A percentile compares a stretch with the other conserved stretches of the same genome.
Conservation (phyloP, 2,113 vertebrate species). For the Paradisaea rubra region DNA sequence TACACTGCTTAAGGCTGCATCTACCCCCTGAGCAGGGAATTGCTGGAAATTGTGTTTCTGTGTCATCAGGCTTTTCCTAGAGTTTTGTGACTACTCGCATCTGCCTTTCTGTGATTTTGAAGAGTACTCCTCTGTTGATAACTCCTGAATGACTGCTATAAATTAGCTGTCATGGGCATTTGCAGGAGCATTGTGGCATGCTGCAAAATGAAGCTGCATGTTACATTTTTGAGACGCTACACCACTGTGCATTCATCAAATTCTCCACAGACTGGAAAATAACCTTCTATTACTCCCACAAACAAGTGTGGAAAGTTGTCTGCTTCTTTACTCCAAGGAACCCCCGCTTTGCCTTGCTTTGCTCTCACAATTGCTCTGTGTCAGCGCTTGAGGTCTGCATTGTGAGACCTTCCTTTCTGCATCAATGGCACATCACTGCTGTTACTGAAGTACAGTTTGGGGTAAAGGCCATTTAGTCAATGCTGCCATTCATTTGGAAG, state of each 20-base stretch:
- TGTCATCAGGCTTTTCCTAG: background rate
- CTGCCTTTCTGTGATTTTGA: background rate
- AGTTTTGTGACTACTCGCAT: background rate
- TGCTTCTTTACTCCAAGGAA: background rate
- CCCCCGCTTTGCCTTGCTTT: background rate
- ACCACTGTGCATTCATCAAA: background rate
- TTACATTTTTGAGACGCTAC: background rate
- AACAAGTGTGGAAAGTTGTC: background rate
- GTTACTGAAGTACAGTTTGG: background rate
- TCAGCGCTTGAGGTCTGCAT: background rate
- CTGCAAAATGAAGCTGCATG: background rate
- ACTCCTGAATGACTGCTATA: background rate
- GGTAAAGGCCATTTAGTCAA: conserved; percentile 19
- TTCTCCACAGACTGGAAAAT: background rate
- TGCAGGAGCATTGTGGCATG: background rate
- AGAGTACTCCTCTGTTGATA: background rate
- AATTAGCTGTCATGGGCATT: background rate
- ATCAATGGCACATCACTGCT: background rate
- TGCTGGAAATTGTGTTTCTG: background rate
- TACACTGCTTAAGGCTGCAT: background rate
- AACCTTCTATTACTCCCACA: background rate
- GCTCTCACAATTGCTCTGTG: conserved; percentile 6
- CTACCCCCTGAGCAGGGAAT: background rate
- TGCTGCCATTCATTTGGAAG: conserved; percentile 16
- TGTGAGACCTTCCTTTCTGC: background rate